Conservation (phyloP, 2,797 vertebrate species). For the Heliangelus exortis region DNA sequence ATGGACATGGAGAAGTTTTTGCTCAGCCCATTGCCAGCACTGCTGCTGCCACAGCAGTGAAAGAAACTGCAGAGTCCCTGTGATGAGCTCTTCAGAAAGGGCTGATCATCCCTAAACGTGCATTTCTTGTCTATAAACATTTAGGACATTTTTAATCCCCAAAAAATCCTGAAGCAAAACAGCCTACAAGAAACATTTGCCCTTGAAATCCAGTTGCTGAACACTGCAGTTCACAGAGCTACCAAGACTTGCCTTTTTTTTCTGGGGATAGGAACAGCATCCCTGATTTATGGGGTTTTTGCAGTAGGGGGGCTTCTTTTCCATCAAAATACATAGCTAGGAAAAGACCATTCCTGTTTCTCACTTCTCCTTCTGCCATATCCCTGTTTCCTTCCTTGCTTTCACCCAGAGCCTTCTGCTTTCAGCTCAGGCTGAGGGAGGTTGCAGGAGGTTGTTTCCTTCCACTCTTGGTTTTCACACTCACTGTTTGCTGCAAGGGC, state of each 20-base stretch:
- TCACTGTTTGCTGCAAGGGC: neutral
- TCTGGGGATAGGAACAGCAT: neutral
- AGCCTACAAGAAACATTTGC: neutral
- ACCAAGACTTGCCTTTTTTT: rapidly evolving
- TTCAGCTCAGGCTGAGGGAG: neutral
- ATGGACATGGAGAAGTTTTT: neutral
- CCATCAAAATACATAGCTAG: neutral
- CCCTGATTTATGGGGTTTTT: rapidly evolving
- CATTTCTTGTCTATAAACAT: neutral
- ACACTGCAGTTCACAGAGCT: neutral
- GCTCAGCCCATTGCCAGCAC: neutral
- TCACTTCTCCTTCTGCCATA: neutral
- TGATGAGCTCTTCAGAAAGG: neutral
- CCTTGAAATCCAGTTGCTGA: neutral
- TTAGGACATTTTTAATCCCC: neutral
- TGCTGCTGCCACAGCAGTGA: neutral
- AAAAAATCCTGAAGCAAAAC: neutral
- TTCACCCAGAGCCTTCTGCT: neutral
- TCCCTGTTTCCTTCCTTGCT: neutral
- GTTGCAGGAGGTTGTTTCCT: neutral
- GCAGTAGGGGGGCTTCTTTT: neutral
- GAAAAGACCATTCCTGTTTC: neutral
- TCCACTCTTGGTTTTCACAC: neutral
- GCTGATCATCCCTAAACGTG: neutral
- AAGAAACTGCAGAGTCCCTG: neutral